phyloP scores from a whole-genome alignment of 37 sponge, comb jelly and placozoan species.

The Aplysina aerophoba region DNA sequence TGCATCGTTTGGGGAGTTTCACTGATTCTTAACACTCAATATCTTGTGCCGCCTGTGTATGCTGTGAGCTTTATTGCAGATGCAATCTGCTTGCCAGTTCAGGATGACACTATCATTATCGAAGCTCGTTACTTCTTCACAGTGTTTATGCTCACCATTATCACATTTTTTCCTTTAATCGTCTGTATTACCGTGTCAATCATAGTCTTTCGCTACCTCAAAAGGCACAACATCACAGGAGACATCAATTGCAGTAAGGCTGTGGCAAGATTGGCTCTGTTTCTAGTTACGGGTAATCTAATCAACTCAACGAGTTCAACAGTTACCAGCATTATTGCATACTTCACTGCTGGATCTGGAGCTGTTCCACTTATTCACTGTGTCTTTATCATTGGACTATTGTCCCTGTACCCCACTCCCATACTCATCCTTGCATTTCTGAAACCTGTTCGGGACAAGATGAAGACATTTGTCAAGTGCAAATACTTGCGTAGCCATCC shows the following conservation, averaged over 20 bases:
- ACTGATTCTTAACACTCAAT: no score
- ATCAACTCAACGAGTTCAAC: not conserved
- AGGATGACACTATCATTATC: not conserved
- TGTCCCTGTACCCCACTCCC: no score
- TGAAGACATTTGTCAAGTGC: no score
- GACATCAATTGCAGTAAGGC: not conserved
- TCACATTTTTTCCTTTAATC: not conserved
- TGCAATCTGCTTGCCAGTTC: not conserved
- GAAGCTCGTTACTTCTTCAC: not conserved
- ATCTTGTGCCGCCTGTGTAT: not conserved
- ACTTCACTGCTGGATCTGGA: no score
- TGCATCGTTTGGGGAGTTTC: no score
- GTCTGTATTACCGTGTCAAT: not conserved
- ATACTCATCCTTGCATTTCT: no score
- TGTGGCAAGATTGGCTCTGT: not conserved
- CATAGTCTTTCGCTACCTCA: constrained; percentile 6
- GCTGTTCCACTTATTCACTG: no score
- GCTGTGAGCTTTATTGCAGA: constrained; percentile 7
- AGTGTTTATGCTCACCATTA: not conserved
- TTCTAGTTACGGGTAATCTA: not conserved
- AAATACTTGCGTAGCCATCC: no score
- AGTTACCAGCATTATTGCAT: no score
- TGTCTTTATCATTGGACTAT: no score
- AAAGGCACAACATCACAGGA: not conserved
- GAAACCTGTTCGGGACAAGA: no score